Conservation (phyloP, 2,797 vertebrate species). For the Melanogrammus aeglefinus region DNA sequence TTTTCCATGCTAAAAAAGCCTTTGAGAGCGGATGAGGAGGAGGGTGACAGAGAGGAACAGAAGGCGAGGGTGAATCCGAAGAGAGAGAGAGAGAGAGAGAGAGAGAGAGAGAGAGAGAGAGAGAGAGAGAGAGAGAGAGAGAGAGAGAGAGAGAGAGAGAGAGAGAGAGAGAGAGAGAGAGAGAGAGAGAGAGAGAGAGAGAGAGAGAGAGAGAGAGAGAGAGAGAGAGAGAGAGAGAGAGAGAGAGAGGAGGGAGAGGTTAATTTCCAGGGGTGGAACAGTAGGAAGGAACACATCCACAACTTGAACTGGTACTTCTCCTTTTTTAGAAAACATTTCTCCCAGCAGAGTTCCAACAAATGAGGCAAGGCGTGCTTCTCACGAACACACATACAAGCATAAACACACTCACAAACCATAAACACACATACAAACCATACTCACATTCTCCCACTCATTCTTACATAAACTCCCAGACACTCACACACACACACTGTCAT, state of each 20-base stretch:
- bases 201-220: constrained; percentile 3
- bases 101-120: neutral
- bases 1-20: no score
- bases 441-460: constrained; percentile 53
- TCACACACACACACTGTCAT: constrained; percentile 53
- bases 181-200: constrained; percentile 3
- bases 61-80: neutral
- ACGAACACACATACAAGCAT: constrained; percentile 50
- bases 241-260: neutral
- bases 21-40: neutral
- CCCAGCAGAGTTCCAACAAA: constrained; percentile 47
- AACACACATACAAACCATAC: constrained; percentile 22
- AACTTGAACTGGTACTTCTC: constrained; percentile 66
- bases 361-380: constrained; percentile 56
- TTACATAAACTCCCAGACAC: constrained; percentile 48
- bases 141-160: constrained; percentile 3
- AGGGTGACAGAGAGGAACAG: neutral
- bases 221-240: constrained; percentile 3
- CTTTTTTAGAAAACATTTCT: constrained; percentile 69
- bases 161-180: constrained; percentile 3
- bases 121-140: constrained; percentile 3
- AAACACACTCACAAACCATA: constrained; percentile 16
- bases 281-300: constrained; percentile 53
- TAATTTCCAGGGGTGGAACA: constrained; percentile 40
- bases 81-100: constrained; percentile 3